Evolutionary conservation across 2,797 vertebrate genomes (phyloP).

Genomic region (Gallinago solitaria): DNA sequence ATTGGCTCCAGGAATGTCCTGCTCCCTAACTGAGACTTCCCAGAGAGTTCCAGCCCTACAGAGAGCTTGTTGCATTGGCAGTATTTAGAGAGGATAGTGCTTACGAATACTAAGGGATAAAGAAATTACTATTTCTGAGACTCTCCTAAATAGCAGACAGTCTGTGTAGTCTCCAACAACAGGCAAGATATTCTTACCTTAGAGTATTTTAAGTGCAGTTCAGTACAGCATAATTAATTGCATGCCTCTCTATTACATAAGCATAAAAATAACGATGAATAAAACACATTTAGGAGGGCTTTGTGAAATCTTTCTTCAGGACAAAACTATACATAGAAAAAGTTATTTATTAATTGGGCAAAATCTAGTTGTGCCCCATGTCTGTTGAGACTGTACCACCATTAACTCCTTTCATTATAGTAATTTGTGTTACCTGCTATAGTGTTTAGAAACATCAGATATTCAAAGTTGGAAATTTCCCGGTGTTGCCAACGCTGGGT

Average conservation of each 20-base stretch:
- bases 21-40: not conserved
- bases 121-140: not conserved
- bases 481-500: constrained; percentile 97
- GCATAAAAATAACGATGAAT: not conserved
- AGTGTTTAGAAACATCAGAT: constrained; percentile 96
- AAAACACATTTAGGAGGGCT: not conserved
- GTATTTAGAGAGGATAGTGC: not conserved
- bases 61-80: not conserved
- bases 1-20: not conserved
- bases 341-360: not conserved
- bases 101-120: not conserved
- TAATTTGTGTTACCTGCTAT: constrained; percentile 81
- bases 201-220: not conserved
- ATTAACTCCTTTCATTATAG: not conserved
- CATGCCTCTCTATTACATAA: not conserved
- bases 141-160: not conserved
- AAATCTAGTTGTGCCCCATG: not conserved
- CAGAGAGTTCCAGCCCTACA: not conserved
- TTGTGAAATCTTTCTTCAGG: not conserved
- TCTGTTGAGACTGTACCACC: not conserved
- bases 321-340: not conserved
- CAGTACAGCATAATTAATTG: not conserved
- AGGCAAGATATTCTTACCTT: not conserved
- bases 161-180: not conserved
- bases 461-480: constrained; percentile 98